Conservation (phyloP, 2,888 invertebrate species). For the Tuberolachnus salignus region DNA sequence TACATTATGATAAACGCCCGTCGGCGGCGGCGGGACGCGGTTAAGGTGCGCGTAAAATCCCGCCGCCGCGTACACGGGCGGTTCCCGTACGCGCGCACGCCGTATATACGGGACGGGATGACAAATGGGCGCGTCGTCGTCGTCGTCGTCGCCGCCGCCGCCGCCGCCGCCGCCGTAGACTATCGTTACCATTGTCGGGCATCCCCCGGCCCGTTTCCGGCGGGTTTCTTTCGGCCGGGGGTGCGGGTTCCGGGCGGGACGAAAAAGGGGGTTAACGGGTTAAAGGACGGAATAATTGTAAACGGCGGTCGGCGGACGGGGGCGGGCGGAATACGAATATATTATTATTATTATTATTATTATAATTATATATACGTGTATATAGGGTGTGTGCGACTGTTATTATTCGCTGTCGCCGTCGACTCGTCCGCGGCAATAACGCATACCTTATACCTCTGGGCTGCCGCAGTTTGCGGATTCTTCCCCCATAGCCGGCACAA, state of each 20-base stretch:
- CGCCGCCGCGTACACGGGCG: too few species aligned
- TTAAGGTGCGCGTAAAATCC: not conserved
- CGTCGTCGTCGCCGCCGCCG: not conserved
- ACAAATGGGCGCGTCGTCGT: constrained; percentile 31
- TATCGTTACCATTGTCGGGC: too few species aligned
- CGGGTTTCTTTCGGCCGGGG: not conserved
- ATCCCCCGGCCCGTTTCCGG: too few species aligned
- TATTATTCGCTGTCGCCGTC: constrained; percentile 8
- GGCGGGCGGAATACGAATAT: not conserved
- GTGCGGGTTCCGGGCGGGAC: too few species aligned
- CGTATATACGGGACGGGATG: not conserved
- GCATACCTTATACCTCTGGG: constrained; percentile 44
- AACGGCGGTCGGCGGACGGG: not conserved
- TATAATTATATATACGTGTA: too few species aligned
- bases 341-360: too few species aligned
- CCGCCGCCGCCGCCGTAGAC: not conserved
- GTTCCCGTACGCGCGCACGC: not conserved
- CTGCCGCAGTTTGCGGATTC: constrained; percentile 25
- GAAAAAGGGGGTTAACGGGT: not conserved
- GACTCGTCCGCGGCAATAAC: constrained; percentile 13
- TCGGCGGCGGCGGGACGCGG: not conserved
- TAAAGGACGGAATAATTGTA: not conserved
- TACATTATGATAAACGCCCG: constrained; percentile 1
- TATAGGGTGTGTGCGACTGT: not conserved
- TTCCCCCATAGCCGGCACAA: not conserved